These are phyloP conservation scores for Petrolisthes cinctipes DNA, from an alignment of 2,888 invertebrate genomes.

Conservation along the genomic window DNA sequence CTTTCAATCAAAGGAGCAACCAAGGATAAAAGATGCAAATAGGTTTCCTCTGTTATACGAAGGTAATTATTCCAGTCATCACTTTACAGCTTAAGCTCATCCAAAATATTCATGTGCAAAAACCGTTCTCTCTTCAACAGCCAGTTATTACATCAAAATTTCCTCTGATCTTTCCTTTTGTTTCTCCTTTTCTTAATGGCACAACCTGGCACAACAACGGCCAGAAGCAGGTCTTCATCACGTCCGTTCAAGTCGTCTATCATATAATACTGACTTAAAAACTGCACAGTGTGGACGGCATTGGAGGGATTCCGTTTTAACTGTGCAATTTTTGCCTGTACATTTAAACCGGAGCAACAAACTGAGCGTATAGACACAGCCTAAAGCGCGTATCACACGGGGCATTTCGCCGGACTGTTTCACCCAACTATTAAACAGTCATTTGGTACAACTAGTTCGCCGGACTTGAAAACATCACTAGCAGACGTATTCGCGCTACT, in stretches of 20 bases:
- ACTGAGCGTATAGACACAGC: too few species aligned
- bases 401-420: too few species aligned
- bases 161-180: background rate
- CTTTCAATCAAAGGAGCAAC: background rate
- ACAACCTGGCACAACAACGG: background rate
- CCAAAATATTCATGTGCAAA: background rate
- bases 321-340: background rate
- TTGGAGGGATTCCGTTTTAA: background rate
- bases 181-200: background rate
- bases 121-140: background rate
- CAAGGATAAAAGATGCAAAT: constrained; percentile 1
- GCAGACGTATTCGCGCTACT: too few species aligned
- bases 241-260: background rate
- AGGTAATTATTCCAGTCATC: background rate
- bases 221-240: constrained; percentile 1
- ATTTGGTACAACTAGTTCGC: too few species aligned
- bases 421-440: too few species aligned
- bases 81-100: background rate
- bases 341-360: background rate
- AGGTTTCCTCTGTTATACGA: background rate
- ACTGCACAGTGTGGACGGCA: background rate
- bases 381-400: too few species aligned
- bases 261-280: background rate
- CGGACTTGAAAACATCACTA: too few species aligned
- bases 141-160: background rate